A percentile compares a stretch with the other conserved stretches of the same genome.
These are phyloP conservation scores for Pygoscelis adeliae DNA, from an alignment of 2,113 vertebrate genomes.

Conservation along the genomic window DNA sequence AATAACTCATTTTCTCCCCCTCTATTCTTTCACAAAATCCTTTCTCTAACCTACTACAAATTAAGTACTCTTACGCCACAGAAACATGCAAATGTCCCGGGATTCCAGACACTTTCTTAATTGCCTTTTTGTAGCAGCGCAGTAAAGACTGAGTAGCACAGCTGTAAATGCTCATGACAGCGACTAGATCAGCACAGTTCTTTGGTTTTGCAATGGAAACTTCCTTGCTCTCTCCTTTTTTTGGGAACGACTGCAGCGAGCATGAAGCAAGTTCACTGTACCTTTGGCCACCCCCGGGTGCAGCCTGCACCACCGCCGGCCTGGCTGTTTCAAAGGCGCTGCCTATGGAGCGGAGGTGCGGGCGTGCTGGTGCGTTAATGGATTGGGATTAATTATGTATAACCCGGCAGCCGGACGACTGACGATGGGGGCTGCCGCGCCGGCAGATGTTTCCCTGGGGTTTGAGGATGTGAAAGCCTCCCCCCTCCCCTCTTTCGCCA, in stretches of 20 bases:
- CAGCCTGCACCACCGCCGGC: accelerated
- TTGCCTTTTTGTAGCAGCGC: accelerated
- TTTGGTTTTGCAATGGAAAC: background rate
- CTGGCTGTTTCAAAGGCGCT: background rate
- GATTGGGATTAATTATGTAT: accelerated
- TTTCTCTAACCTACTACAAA: background rate
- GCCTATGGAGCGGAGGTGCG: too few species aligned
- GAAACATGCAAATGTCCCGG: accelerated
- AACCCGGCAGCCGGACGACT: accelerated
- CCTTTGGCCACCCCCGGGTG: background rate
- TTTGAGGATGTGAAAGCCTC: conserved; percentile 24
- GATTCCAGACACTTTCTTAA: background rate
- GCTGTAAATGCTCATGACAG: too few species aligned
- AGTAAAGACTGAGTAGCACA: accelerated
- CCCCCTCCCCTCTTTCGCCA: background rate
- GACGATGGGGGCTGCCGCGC: background rate
- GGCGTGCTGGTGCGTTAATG: background rate
- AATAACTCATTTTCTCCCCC: background rate
- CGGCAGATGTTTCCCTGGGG: background rate
- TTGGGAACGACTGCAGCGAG: background rate
- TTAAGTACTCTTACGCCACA: background rate
- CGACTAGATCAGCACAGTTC: too few species aligned
- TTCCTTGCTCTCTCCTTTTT: accelerated
- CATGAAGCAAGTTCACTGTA: accelerated
- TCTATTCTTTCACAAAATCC: background rate